These are phyloP conservation scores for Catharus ustulatus DNA, from an alignment of 2,797 vertebrate genomes.

Conservation along the genomic window DNA sequence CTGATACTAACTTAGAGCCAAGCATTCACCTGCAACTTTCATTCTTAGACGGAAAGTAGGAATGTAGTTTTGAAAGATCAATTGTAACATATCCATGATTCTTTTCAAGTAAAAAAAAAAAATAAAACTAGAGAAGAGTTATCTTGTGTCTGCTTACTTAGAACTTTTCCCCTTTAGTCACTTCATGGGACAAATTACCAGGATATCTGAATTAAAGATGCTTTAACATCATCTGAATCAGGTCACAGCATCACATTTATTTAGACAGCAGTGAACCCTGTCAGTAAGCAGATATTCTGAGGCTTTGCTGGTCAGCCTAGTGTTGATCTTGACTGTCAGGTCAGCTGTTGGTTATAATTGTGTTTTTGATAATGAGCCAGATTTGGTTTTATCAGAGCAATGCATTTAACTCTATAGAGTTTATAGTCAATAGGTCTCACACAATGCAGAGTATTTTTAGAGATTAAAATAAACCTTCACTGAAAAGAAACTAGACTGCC, in stretches of 20 bases:
- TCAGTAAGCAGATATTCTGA: background rate
- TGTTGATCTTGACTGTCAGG: background rate
- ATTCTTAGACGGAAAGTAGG: background rate
- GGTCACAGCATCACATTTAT: background rate
- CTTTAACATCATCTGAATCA: background rate
- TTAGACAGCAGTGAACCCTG: background rate
- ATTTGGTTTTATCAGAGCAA: background rate
- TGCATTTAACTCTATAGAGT: background rate
- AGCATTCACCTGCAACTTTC: background rate
- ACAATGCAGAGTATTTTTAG: background rate
- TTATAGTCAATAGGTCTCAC: background rate
- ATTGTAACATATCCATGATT: background rate
- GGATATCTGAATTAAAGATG: background rate
- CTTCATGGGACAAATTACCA: background rate
- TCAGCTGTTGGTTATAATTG: background rate
- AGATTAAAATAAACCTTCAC: background rate
- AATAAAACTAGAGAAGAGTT: background rate
- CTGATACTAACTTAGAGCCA: background rate
- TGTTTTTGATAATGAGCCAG: background rate
- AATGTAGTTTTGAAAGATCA: background rate
- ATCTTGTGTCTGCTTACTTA: background rate
- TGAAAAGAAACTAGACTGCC: background rate
- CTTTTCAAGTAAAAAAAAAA: background rate
- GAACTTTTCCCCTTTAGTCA: background rate
- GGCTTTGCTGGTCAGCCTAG: background rate